phyloP scores from a whole-genome alignment of 2,113 vertebrate species.

The Nibea albiflora region DNA sequence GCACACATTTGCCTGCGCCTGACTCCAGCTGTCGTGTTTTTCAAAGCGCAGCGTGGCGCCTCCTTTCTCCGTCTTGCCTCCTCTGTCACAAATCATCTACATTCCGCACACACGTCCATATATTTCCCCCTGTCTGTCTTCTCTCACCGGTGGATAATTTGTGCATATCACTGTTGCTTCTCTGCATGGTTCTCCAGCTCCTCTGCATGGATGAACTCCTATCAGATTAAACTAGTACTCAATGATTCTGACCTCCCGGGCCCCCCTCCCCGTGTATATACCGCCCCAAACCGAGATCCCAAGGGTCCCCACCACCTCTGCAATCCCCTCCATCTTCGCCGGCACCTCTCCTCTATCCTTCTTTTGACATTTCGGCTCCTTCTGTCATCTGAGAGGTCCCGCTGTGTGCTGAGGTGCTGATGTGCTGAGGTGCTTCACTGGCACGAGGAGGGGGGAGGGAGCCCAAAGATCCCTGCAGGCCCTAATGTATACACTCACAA shows the following conservation, averaged over 20 bases:
- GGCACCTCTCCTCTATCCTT: constrained; percentile 67
- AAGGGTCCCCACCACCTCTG: constrained; percentile 37
- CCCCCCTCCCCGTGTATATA: constrained; percentile 29
- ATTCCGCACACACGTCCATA: constrained; percentile 68
- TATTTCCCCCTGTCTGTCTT: constrained; percentile 57
- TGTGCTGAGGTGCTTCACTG: constrained; percentile 70
- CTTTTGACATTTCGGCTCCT: constrained; percentile 78
- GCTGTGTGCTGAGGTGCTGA: constrained; percentile 71
- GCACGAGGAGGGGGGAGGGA: constrained; percentile 17
- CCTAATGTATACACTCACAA: constrained; percentile 58
- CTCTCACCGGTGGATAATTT: constrained; percentile 70
- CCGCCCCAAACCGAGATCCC: constrained; percentile 62
- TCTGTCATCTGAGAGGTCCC: constrained; percentile 74
- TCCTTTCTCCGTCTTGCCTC: constrained; percentile 22
- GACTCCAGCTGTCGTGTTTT: constrained; percentile 60
- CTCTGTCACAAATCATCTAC: constrained; percentile 62
- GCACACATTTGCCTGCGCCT: constrained; percentile 46
- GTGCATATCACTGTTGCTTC: constrained; percentile 76
- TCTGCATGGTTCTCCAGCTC: constrained; percentile 73
- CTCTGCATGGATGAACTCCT: constrained; percentile 76
- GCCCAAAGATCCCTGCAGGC: constrained; percentile 54
- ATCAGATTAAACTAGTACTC: constrained; percentile 77
- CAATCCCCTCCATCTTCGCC: constrained; percentile 16
- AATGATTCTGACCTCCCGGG: constrained; percentile 63
- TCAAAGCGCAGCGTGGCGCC: constrained; percentile 56